phyloP scores from a whole-genome alignment of 1,140 invertebrate genomes.

The Ylistrum balloti region DNA sequence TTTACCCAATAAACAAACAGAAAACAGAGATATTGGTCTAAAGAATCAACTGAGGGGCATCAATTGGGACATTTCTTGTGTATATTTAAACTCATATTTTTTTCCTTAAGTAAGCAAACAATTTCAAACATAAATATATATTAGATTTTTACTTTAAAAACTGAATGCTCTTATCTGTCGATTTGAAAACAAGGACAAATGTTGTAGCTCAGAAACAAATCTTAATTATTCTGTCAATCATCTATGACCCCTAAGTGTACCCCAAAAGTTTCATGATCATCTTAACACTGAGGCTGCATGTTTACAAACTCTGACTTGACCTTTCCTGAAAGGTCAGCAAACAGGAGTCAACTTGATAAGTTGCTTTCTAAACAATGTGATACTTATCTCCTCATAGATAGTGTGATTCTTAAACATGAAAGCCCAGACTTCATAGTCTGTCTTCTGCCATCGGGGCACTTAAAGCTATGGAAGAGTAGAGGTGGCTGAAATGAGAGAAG shows the following conservation, averaged over 20 bases:
- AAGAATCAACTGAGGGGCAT: neutral
- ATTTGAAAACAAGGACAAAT: neutral
- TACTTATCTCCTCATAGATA: constrained; percentile 5
- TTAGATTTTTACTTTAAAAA: neutral
- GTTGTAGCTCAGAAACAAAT: neutral
- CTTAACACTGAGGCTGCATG: constrained; percentile 24
- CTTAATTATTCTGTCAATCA: neutral
- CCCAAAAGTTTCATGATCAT: neutral
- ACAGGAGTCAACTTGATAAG: constrained; percentile 38
- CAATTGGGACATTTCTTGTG: neutral
- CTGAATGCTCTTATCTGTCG: neutral
- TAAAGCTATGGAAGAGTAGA: neutral
- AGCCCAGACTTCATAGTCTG: neutral
- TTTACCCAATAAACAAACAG: neutral
- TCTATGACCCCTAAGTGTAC: neutral
- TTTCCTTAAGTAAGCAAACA: no score
- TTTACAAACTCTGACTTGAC: constrained; percentile 34
- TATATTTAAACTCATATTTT: neutral
- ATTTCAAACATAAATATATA: neutral
- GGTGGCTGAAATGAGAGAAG: neutral
- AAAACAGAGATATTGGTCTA: constrained; percentile 8
- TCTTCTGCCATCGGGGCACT: neutral
- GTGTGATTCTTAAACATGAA: neutral
- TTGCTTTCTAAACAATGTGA: constrained; percentile 28
- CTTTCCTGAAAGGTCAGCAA: constrained; percentile 16